These are phyloP conservation scores for Pagrus major DNA, from an alignment of 2,113 vertebrate genomes.

Conservation along the genomic window DNA sequence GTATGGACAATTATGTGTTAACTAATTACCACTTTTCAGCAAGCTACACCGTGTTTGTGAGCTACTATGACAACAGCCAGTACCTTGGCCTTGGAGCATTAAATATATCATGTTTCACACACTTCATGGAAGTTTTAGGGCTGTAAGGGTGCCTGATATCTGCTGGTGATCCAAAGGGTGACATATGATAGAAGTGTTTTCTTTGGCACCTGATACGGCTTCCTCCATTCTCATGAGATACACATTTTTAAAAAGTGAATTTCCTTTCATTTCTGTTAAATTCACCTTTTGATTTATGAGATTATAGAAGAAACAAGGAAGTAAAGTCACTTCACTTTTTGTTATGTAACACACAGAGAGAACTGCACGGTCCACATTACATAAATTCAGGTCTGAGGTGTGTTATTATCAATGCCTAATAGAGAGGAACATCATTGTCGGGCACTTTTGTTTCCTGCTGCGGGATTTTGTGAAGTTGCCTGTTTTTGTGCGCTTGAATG, in stretches of 20 bases:
- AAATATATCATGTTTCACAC: conserved; percentile 4
- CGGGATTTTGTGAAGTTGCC: conserved; percentile 26
- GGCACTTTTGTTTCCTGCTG: conserved; percentile 9
- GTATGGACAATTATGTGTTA: not conserved
- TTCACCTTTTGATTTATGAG: not conserved
- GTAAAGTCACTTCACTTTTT: not conserved
- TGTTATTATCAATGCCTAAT: not conserved
- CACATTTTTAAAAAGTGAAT: not conserved
- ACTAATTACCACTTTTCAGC: not conserved
- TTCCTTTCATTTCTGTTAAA: fast-evolving
- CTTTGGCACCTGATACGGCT: not conserved
- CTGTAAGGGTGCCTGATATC: not conserved
- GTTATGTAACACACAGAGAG: not conserved
- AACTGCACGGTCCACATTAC: not conserved
- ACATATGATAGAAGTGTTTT: not conserved
- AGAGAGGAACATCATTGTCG: conserved; percentile 4
- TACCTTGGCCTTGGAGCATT: not conserved
- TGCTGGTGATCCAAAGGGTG: not conserved
- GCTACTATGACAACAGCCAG: not conserved
- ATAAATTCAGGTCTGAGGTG: not conserved
- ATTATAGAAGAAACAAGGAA: not conserved
- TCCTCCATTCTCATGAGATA: too few relatives aligned
- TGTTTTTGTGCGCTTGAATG: not conserved
- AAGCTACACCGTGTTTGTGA: not conserved
- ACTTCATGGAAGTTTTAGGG: not conserved